Base-by-base conservation (phyloP, 2,888 invertebrate species). In the Pandemis cinnamomeana region DNA sequence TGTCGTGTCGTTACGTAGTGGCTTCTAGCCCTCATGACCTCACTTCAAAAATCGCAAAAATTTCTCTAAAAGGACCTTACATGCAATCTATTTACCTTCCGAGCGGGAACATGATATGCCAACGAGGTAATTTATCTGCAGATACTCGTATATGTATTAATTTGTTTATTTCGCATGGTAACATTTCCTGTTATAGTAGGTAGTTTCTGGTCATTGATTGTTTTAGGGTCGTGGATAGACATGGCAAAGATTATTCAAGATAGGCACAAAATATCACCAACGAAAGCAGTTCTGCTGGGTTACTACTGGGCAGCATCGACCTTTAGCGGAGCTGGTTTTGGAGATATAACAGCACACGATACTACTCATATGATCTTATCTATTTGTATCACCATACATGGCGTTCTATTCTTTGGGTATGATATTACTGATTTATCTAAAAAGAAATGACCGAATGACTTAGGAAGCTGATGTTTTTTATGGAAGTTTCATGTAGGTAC, bases 331-430 rank as follows among this genome's bases (percentile, higher is more conserved):
- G 91, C 92, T 70, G 95, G 94, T 11, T 93, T 95, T 75, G 94
- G 95, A 70, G 95, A 95, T 80, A 88, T 95, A 75, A 89, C 88
- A 36, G 90, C 94, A 0, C 91, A 93, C 77, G 90, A 91, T 78
- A 85, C 89, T 67, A 78, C 81, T 58, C 91, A 92, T 80, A 90
- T 94, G 88, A 81, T 93, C 68, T 81, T 94, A 75, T 87, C 91
- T 76, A 91, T 91, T 77, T 88, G 91, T 72, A 87, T 90, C 71
- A 90, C 88, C 78, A 80, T 94, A 77, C 93, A 93, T 80, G 94
- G 94, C 46, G 89, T 89, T 76, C 83, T 94, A 77, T 94, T 94
- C 81, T 94, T 94, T 82, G 94, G 95, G 93, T 94, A 86, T 78
- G 84, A 76, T 55, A 79, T n/a, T 5, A 66, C 13, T 27, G n/a